Percentiles rank a stretch among this genome's conserved stretches.
Evolutionary conservation across 2,797 vertebrate species (phyloP).

Genomic region (Fistularia tabacaria): DNA sequence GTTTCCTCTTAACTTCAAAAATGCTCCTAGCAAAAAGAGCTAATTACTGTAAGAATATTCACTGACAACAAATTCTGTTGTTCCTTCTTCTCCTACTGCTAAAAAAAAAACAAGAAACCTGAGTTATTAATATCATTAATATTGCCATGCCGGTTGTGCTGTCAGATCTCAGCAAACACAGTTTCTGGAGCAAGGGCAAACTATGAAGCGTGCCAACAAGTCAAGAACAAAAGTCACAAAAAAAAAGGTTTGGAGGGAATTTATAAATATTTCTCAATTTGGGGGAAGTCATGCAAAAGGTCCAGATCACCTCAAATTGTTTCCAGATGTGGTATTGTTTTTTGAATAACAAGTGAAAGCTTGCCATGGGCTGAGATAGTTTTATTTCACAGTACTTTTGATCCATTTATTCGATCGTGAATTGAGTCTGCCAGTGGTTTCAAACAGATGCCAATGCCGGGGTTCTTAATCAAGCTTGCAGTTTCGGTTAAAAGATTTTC

Average conservation of each 20-base stretch:
- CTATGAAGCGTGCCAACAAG: conserved; percentile 49
- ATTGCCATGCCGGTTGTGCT: conserved; percentile 21
- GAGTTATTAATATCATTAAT: conserved; percentile 56
- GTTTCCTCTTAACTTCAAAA: conserved; percentile 45
- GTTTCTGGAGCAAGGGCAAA: conserved; percentile 39
- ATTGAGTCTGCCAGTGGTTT: too few relatives aligned
- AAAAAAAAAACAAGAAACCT: not conserved
- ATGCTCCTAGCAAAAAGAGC: conserved; percentile 40
- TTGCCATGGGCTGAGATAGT: not conserved
- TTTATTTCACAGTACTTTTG: conserved; percentile 10
- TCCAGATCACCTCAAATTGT: conserved; percentile 65
- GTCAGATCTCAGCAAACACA: conserved; percentile 18
- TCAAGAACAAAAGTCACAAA: conserved; percentile 47
- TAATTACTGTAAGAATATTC: conserved; percentile 60
- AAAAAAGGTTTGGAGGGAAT: conserved; percentile 46
- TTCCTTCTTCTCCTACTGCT: conserved; percentile 17
- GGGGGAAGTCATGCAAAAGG: conserved; percentile 44
- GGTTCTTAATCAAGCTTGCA: too few relatives aligned
- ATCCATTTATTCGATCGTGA: conserved; percentile 23
- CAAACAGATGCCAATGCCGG: too few relatives aligned
- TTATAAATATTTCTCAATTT: conserved; percentile 68
- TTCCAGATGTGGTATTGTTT: conserved; percentile 51
- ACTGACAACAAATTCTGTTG: conserved; percentile 35
- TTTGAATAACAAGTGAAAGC: conserved; percentile 25
- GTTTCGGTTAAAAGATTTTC: too few relatives aligned